Base-by-base conservation (phyloP, 1,140 invertebrate genomes). In the Aphidius ervi region DNA sequence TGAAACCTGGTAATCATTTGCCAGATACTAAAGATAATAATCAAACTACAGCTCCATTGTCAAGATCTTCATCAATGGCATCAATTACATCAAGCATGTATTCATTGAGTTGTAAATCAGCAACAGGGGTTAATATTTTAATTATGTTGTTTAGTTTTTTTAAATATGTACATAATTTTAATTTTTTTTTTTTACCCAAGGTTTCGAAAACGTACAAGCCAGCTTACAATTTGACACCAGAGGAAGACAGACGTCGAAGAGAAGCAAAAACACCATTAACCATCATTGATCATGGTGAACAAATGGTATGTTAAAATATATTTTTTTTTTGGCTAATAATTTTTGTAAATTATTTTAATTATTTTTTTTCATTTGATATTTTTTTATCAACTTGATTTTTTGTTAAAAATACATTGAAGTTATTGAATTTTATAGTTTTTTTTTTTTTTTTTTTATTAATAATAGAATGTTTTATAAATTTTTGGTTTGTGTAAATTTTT, bases 1-100 rank as follows among this genome's bases (percentile, higher is more conserved):
- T 81, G 46, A 59, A 70, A 1, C 70, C 78, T 8, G 84, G 82
- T 1, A 46, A 70, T 4, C 85, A 87, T 66, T 68, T 77, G 46
- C 83, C 84, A 0, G 7, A 5, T 58, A 48, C 46, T 8, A 42
- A 56, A 6, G 61, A 68, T 23, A 7, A 10, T 2, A 39, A 52
- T 4, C 31, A 39, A 23, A 39, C 31, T n/a, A 40, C 31, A 39
- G 23, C 4, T 6, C 40, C 6, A 31, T 39, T 31, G 5, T 9
- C 40, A 23, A 39, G 6, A 8, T 9, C 31, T 39, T 52, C 37
- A 9, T 39, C 3, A 52, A 39, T 9, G 7, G n/a, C 5, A 9
- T 31, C 3, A 52, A 39, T 9, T n/a, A 9, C 5, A 9, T 31
- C 5, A 37, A 23, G 8, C 49, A 31, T 31, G 23, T 1, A 31